Evolutionary conservation across 2,888 invertebrate species (phyloP), one percentile per base, ranked within the genome.

Genomic region (Caenorhabditis drosophilae): DNA sequence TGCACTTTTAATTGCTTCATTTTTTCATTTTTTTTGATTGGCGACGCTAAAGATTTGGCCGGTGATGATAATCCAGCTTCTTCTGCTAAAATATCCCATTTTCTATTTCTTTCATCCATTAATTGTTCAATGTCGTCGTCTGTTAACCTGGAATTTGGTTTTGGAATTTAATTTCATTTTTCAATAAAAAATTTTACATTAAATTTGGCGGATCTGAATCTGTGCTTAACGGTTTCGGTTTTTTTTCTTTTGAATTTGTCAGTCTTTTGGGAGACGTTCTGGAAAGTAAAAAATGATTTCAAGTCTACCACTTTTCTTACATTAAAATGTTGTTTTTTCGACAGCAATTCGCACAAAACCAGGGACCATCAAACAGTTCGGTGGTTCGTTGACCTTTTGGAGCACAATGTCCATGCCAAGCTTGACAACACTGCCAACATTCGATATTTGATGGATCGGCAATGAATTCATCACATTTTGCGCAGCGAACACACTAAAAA

Each of bases 391-490:
- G n/a, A 11, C 47, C 47, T 16, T n/a, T 47, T n/a, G 47, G 47
- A 6, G 47, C 47, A 47, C 47, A 47, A 23, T 22, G n/a, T 6
- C 47, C 47, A 31, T 47, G 47, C 47, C 47, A 47, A 2, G 47
- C 47, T 23, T 22, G 18, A n/a, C 47, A 47, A 22, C 47, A 47
- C 34, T 7, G 15, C 31, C 31, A 47, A 22, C 47, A 47, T 35
- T 47, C 47, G 2, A 34, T 20, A 35, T 47, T 47, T 3, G 35
- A 34, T 15, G 47, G 47, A 47, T 47, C 47, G 9, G 18, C 18
- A 7, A 47, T 47, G 35, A 47, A 47, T 3, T 20, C 35, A 2
- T 3, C 3, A 20, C 47, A 47, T 47, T 47, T 47, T 35, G 34
- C 12, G 35, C 47, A 47, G 11, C 35, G 11, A 35, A 47, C 35